Evolutionary conservation across 2,888 invertebrate species (phyloP).

Genomic region (Ametastegia equiseti): DNA sequence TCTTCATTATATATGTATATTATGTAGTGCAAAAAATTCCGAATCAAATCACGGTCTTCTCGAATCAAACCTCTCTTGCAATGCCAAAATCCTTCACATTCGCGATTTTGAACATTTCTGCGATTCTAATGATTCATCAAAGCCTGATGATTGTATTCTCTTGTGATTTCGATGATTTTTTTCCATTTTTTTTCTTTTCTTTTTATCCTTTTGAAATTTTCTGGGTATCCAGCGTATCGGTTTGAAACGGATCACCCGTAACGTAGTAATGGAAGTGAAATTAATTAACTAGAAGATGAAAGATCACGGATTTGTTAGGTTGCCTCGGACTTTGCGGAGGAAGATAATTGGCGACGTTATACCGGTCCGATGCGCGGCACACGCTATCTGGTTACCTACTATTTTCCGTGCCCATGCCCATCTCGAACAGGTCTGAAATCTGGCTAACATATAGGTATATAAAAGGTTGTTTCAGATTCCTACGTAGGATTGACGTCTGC

Average conservation of each 20-base stretch:
- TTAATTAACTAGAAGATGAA: constrained; percentile 35
- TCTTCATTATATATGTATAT: no score
- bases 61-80: no score
- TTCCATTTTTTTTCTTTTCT: background rate
- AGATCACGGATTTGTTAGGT: constrained; percentile 24
- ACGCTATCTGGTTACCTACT: constrained; percentile 1
- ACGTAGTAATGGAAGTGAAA: constrained; percentile 8
- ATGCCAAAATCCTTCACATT: no score
- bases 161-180: no score
- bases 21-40: no score
- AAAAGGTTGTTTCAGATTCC: background rate
- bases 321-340: background rate
- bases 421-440: background rate
- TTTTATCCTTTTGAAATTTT: background rate
- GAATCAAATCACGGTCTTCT: no score
- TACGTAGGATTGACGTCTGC: background rate
- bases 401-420: background rate
- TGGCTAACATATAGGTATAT: no score
- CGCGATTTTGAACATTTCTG: no score
- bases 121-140: no score
- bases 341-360: constrained; percentile 30
- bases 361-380: constrained; percentile 26
- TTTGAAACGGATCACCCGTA: constrained; percentile 3
- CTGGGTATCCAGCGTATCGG: background rate
- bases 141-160: no score